Conservation (phyloP, 2,797 vertebrate species). For the Galaxias olidus region DNA sequence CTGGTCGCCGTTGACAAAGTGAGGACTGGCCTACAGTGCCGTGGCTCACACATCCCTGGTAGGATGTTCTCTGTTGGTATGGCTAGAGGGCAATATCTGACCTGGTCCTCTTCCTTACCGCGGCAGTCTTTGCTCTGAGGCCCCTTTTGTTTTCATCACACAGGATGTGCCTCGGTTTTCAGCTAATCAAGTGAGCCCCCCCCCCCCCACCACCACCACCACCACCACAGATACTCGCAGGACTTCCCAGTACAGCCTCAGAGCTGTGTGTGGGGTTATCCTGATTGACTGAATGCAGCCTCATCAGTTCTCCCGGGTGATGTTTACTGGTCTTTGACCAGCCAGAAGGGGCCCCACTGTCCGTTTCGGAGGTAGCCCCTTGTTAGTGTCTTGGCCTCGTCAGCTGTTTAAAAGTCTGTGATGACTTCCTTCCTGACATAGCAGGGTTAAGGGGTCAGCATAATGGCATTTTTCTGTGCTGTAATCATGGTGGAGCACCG, state of each 20-base stretch:
- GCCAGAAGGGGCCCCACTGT: slow-evolving; percentile 17
- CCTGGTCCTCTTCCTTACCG: neutral
- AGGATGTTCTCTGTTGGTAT: neutral
- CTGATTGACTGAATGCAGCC: slow-evolving; percentile 68
- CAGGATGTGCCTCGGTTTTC: slow-evolving; percentile 29
- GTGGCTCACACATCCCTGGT: no score
- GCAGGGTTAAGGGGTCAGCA: slow-evolving; percentile 68
- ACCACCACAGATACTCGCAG: no score
- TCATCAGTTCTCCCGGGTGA: slow-evolving; percentile 54
- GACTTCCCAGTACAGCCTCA: slow-evolving; percentile 53
- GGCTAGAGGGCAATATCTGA: neutral
- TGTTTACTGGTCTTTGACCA: slow-evolving; percentile 38
- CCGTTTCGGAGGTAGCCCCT: slow-evolving; percentile 35
- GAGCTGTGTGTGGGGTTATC: slow-evolving; percentile 40
- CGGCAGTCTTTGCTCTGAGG: neutral
- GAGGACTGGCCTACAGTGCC: no score
- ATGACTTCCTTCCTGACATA: slow-evolving; percentile 81
- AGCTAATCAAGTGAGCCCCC: slow-evolving; percentile 38
- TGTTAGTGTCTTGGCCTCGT: slow-evolving; percentile 64
- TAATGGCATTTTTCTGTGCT: slow-evolving; percentile 61
- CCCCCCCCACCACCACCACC: slow-evolving; percentile 18
- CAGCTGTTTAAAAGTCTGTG: slow-evolving; percentile 74
- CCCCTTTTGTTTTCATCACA: slow-evolving; percentile 24
- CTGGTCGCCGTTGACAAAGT: neutral
- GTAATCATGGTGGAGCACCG: slow-evolving; percentile 69